phyloP scores from a whole-genome alignment of 2,113 vertebrate species.

The Myiozetetes cayanensis region DNA sequence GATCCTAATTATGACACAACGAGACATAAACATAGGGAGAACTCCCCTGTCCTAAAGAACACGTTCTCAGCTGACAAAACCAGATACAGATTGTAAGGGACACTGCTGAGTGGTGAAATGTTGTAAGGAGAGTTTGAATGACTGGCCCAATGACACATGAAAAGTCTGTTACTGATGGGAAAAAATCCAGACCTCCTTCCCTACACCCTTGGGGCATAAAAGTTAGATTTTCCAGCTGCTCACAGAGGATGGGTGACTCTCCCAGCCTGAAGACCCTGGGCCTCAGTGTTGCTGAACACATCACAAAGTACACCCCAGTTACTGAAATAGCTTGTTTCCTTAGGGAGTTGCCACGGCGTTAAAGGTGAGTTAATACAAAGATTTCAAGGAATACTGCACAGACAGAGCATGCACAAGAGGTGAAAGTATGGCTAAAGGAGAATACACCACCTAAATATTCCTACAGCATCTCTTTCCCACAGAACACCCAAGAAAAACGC shows the following conservation, averaged over 20 bases:
- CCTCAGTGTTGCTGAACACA: neutral
- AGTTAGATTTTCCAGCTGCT: neutral
- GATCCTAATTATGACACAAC: neutral
- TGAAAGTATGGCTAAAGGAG: neutral
- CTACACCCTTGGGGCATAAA: neutral
- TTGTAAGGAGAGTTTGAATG: neutral
- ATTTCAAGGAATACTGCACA: neutral
- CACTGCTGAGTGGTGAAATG: neutral
- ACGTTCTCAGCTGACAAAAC: neutral
- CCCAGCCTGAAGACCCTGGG: neutral
- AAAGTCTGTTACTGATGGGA: neutral
- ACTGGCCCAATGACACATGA: neutral
- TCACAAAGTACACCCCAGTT: neutral
- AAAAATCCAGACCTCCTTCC: neutral
- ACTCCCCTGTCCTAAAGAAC: neutral
- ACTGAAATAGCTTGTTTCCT: neutral
- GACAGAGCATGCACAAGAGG: neutral
- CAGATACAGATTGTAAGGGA: neutral
- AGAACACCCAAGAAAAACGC: neutral
- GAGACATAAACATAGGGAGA: neutral
- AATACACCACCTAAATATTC: neutral
- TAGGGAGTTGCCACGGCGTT: neutral
- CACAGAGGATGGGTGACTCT: neutral
- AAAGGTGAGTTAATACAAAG: neutral
- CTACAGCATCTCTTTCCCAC: neutral